phyloP scores from a whole-genome alignment of 2,888 invertebrate species.

The Pseudeuparius sepicola region DNA sequence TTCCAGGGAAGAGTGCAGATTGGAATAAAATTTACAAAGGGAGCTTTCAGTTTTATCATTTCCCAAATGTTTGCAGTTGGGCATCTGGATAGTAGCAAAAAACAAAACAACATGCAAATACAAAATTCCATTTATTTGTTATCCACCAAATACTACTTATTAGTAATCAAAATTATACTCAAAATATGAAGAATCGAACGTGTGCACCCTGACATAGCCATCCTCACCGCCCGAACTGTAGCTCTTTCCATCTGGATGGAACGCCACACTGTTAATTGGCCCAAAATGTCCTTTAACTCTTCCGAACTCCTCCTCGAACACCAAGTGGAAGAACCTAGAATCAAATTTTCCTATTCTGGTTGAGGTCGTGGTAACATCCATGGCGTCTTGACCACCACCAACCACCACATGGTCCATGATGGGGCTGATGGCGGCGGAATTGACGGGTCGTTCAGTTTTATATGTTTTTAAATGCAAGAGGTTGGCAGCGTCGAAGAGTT shows the following conservation, averaged over 20 bases:
- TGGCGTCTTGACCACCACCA: constrained; percentile 99
- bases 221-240: constrained; percentile 98
- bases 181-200: constrained; percentile 92
- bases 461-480: constrained; percentile 86
- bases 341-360: constrained; percentile 95
- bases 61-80: no score
- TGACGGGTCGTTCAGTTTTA: constrained; percentile 95
- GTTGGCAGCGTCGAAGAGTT: constrained; percentile 83
- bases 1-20: no score
- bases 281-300: constrained; percentile 99
- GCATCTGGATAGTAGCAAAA: no score
- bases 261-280: constrained; percentile 96
- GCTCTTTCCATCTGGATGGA: constrained; percentile 96
- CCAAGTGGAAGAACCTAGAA: constrained; percentile 84
- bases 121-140: no score
- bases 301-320: constrained; percentile 95
- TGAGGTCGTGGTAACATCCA: constrained; percentile 95
- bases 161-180: constrained; percentile 89
- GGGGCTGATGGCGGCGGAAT: constrained; percentile 96
- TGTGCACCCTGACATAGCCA: constrained; percentile 93
- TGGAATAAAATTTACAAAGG: no score
- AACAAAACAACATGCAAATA: no score
- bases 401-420: constrained; percentile 92
- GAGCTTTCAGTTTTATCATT: no score
- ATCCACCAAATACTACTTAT: no score